Conservation (phyloP, 2,888 invertebrate species). For the Mesodorylaimus sp. region DNA sequence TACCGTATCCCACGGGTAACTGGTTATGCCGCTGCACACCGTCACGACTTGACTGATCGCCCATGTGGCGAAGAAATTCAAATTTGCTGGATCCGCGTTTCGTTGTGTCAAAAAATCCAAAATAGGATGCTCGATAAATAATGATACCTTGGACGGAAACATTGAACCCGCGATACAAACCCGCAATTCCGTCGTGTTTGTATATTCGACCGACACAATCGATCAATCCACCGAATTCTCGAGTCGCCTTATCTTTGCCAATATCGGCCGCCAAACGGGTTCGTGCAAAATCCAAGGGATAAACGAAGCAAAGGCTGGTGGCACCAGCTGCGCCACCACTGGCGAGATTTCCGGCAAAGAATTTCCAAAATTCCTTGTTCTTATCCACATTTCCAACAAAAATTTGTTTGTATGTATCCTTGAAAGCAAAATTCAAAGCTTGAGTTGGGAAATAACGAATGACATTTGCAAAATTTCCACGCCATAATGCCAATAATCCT, state of each 20-base stretch:
- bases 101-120: slow-evolving; percentile 86
- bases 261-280: slow-evolving; percentile 71
- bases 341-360: slow-evolving; percentile 47
- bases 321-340: slow-evolving; percentile 86
- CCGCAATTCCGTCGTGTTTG: slow-evolving; percentile 56
- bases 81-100: slow-evolving; percentile 72
- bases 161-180: slow-evolving; percentile 71
- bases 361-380: background rate
- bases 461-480: slow-evolving; percentile 29
- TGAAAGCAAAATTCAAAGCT: slow-evolving; percentile 82
- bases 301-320: slow-evolving; percentile 77
- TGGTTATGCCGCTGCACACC: slow-evolving; percentile 72
- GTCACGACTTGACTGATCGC: slow-evolving; percentile 52
- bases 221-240: slow-evolving; percentile 73
- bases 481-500: slow-evolving; percentile 13
- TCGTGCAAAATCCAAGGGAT: slow-evolving; percentile 82
- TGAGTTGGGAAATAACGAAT: slow-evolving; percentile 67
- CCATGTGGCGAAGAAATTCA: slow-evolving; percentile 76
- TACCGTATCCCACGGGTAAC: slow-evolving; percentile 86
- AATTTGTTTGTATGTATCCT: slow-evolving; percentile 36
- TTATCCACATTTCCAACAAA: slow-evolving; percentile 14
- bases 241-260: slow-evolving; percentile 51
- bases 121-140: slow-evolving; percentile 84
- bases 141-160: slow-evolving; percentile 74
- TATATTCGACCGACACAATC: slow-evolving; percentile 65